A percentile compares a stretch with the other conserved stretches of the same genome.
These are phyloP conservation scores for Gymnobelideus leadbeateri DNA, from an alignment of 2,113 vertebrate genomes.

Conservation along the genomic window DNA sequence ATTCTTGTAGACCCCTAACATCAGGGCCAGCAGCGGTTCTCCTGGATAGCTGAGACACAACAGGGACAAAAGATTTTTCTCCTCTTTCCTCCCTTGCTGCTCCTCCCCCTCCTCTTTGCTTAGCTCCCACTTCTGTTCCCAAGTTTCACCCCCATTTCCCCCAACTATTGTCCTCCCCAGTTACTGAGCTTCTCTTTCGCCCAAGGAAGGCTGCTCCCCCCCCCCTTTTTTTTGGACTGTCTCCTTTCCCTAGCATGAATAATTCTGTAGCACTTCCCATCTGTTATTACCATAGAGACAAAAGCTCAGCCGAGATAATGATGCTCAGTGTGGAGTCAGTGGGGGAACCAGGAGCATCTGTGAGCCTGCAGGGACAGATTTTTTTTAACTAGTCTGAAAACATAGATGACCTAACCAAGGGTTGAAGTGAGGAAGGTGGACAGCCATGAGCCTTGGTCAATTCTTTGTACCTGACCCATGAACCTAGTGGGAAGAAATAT, in stretches of 20 bases:
- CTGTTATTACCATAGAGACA: conserved; percentile 83
- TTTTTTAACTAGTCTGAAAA: conserved; percentile 52
- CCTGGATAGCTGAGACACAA: background rate
- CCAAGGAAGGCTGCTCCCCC: background rate
- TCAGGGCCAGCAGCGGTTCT: background rate
- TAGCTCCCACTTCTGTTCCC: conserved; percentile 1
- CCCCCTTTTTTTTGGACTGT: conserved; percentile 49
- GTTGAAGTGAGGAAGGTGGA: conserved; percentile 11
- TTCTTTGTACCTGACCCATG: conserved; percentile 29
- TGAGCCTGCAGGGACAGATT: conserved; percentile 60
- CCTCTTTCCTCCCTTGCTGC: background rate
- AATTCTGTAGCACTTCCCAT: conserved; percentile 80
- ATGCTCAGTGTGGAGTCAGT: conserved; percentile 75
- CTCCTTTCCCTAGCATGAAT: conserved; percentile 78
- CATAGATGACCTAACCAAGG: conserved; percentile 47
- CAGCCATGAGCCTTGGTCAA: conserved; percentile 33
- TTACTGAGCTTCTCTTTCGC: conserved; percentile 16
- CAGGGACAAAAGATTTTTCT: background rate
- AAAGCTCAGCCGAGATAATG: conserved; percentile 79
- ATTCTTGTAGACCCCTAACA: background rate
- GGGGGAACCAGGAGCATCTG: conserved; percentile 73
- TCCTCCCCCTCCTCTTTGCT: background rate
- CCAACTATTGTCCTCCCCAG: conserved; percentile 9
- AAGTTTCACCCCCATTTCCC: conserved; percentile 12
- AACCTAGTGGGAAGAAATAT: conserved; percentile 47